Base-by-base conservation (phyloP, 2,888 invertebrate genomes). In the Acleris laterana region DNA sequence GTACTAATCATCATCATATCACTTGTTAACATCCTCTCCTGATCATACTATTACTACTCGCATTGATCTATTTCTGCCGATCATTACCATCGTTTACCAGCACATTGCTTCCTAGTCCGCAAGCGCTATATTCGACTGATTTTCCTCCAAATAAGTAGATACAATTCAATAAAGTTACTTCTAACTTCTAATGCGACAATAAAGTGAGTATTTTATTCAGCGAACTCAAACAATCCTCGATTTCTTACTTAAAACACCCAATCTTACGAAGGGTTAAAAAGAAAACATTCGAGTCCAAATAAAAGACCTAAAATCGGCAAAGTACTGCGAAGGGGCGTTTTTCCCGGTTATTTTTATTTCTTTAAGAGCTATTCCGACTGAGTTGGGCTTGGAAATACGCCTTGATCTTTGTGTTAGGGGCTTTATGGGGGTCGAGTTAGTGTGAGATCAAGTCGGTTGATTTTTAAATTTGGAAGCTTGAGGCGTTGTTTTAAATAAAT, bases 381-480 rank as follows among this genome's bases (percentile, higher is more conserved):
- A 60, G 60, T 65, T 61, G 60, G 60, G 48, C 55, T 60, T 55
- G 65, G 52, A 65, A 65, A 65, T 65, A 61, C 60, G 65, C 55
- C 65, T 65, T 65, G 65, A 65, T 65, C 65, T 65, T 65, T 65
- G 65, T 56, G 60, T 65, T 60, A 65, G 60, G 65, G 60, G 38
- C 55, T 65, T 64, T 65, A 56, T 50, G 28, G 42, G 48, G 56
- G 62, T 50, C 48, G 55, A 22, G 20, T 25, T 50, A 32, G 50
- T 63, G 44, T 9, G 44, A 25, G 49, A 50, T 25, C 55, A 49
- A 50, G 51, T 16, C 44, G 58, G 63, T 46, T 57, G 53, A 65
- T 65, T 55, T 65, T 50, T 44, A 65, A 65, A 38, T 38, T 11
- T 38, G 38, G 38, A 38, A 38, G 38, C 13, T 13, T 4, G 38